Percentiles rank a stretch among this genome's conserved stretches.
These are phyloP conservation scores for Zaprionus lineosus DNA, from an alignment of 2,888 invertebrate genomes.

Conservation along the genomic window DNA sequence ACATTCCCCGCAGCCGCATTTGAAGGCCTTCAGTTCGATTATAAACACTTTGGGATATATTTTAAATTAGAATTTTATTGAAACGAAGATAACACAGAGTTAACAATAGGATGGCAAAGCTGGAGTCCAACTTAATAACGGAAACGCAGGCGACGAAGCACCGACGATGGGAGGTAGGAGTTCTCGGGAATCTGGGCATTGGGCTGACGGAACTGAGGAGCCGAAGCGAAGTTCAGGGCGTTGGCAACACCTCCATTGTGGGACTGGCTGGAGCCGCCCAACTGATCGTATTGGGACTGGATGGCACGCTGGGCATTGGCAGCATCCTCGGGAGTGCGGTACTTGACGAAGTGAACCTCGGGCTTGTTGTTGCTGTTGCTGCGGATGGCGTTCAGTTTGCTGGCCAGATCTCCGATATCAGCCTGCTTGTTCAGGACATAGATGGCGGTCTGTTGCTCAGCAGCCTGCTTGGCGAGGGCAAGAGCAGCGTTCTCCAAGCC, in stretches of 20 bases:
- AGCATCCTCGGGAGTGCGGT: constrained; percentile 80
- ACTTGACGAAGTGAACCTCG: constrained; percentile 81
- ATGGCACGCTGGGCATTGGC: constrained; percentile 77
- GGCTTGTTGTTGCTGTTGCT: constrained; percentile 77
- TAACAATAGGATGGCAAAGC: constrained; percentile 39
- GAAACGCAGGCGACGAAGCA: constrained; percentile 71
- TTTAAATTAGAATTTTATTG: constrained; percentile 61
- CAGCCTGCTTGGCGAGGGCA: constrained; percentile 78
- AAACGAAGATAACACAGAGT: constrained; percentile 58
- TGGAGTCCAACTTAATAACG: constrained; percentile 44
- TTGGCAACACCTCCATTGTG: constrained; percentile 74
- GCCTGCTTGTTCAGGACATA: constrained; percentile 80
- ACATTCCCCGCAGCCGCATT: constrained; percentile 2
- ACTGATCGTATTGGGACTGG: constrained; percentile 76
- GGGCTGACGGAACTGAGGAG: constrained; percentile 47
- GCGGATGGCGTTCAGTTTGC: constrained; percentile 65
- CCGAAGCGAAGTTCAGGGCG: constrained; percentile 75
- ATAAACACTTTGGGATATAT: constrained; percentile 8
- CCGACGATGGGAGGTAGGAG: constrained; percentile 73
- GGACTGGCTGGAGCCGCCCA: constrained; percentile 69
- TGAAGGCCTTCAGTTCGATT: too few relatives aligned
- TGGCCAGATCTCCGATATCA: constrained; percentile 72
- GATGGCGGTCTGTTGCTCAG: constrained; percentile 80
- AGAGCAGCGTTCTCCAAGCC: constrained; percentile 78
- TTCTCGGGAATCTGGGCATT: constrained; percentile 60